These are phyloP conservation scores for Caenorhabditis sp. DNA, from an alignment of 2,888 invertebrate genomes.

Conservation along the genomic window DNA sequence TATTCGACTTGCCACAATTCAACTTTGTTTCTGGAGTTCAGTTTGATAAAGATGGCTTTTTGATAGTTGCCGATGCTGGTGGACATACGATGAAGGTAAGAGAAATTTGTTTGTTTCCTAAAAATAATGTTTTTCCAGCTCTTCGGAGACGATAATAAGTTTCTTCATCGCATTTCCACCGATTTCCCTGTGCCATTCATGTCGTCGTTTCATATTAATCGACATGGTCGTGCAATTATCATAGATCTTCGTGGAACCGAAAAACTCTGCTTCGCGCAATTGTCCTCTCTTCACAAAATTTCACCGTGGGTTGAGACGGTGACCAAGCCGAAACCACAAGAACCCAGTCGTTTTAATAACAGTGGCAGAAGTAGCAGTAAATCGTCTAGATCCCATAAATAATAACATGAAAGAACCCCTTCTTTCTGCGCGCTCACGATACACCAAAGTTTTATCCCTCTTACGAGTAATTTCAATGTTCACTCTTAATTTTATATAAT, in stretches of 20 bases:
- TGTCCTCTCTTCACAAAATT: not conserved
- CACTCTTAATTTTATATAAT: no score
- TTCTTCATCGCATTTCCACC: slow-evolving; percentile 17
- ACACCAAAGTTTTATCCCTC: no score
- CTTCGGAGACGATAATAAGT: slow-evolving; percentile 18
- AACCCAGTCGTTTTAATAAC: not conserved
- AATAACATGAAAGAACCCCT: no score
- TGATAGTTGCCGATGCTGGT: slow-evolving; percentile 44
- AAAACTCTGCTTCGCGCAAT: not conserved
- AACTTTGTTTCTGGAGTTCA: slow-evolving; percentile 42
- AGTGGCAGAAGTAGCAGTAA: no score
- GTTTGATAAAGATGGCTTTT: slow-evolving; percentile 34
- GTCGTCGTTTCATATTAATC: slow-evolving; percentile 37
- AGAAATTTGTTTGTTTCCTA: not conserved
- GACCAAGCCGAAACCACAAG: not conserved
- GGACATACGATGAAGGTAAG: slow-evolving; percentile 26
- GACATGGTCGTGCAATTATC: slow-evolving; percentile 4
- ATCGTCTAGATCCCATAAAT: no score
- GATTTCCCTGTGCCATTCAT: slow-evolving; percentile 41
- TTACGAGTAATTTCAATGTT: no score
- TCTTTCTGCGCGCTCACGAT: no score
- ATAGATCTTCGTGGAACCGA: not conserved
- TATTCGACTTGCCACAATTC: slow-evolving; percentile 20
- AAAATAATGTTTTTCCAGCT: slow-evolving; percentile 15
- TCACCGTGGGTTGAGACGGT: not conserved